Evolutionary conservation across 2,797 vertebrate species (phyloP).

Genomic region (Sebastes iracundus): DNA sequence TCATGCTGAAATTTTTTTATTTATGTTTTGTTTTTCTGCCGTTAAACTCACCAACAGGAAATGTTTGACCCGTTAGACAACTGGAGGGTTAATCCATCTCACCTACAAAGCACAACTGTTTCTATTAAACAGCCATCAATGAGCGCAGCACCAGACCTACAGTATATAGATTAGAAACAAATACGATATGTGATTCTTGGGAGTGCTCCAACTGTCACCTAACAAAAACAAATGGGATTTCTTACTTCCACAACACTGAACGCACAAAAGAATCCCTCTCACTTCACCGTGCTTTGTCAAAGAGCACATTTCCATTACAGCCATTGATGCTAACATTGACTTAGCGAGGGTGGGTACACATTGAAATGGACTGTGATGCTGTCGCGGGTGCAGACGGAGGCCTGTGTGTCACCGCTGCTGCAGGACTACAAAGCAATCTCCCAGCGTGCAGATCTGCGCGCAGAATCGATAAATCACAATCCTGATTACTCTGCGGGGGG

Average conservation of each 20-base stretch:
- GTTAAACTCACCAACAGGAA: neutral
- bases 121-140: neutral
- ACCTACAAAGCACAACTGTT: neutral
- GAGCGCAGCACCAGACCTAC: neutral
- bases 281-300: constrained; percentile 37
- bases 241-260: neutral
- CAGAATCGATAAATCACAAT: constrained; percentile 78
- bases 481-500: constrained; percentile 79
- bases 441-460: constrained; percentile 66
- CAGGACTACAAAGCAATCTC: constrained; percentile 79
- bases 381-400: constrained; percentile 26
- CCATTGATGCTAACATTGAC: constrained; percentile 53
- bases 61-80: neutral
- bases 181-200: neutral
- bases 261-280: neutral
- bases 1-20: neutral
- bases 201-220: neutral
- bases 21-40: neutral
- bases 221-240: constrained; percentile 6
- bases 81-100: neutral
- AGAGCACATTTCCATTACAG: constrained; percentile 63
- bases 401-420: constrained; percentile 59
- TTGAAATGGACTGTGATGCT: constrained; percentile 53
- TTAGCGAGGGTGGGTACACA: constrained; percentile 26
- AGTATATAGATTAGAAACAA: neutral